Evolutionary conservation across 2,888 invertebrate genomes (phyloP).

Genomic region (Lypha dubia): DNA sequence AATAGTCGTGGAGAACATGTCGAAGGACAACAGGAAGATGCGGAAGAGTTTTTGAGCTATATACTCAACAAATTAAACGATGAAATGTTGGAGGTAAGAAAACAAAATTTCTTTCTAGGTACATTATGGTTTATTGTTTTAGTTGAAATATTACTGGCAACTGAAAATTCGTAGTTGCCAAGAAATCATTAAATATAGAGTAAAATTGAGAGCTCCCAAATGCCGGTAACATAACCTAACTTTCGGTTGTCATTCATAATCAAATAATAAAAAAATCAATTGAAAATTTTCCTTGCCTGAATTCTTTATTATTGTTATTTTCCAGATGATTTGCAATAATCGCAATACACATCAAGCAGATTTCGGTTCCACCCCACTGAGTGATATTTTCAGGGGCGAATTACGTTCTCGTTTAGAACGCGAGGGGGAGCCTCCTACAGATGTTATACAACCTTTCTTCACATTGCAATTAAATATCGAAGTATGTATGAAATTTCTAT

Average conservation of each 20-base stretch:
- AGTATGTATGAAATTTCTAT: constrained; percentile 84
- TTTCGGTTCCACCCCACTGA: constrained; percentile 93
- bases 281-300: too few species aligned
- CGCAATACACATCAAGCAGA: constrained; percentile 94
- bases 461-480: constrained; percentile 97
- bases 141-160: too few species aligned
- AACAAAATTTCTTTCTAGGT: background rate
- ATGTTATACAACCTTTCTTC: constrained; percentile 97
- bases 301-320: background rate
- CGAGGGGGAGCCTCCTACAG: constrained; percentile 88
- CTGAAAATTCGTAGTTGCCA: too few species aligned
- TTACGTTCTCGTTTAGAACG: constrained; percentile 92
- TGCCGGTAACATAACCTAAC: too few species aligned
- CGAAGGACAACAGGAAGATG: constrained; percentile 97
- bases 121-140: too few species aligned
- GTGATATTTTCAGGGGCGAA: constrained; percentile 96
- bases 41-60: constrained; percentile 97
- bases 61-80: constrained; percentile 97
- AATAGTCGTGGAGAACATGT: constrained; percentile 88
- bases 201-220: too few species aligned
- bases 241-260: too few species aligned
- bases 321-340: constrained; percentile 86
- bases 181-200: too few species aligned
- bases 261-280: background rate
- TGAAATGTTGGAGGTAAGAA: constrained; percentile 94